Conservation (phyloP, 2,797 vertebrate genomes). For the Euphonia xanthogaster region DNA sequence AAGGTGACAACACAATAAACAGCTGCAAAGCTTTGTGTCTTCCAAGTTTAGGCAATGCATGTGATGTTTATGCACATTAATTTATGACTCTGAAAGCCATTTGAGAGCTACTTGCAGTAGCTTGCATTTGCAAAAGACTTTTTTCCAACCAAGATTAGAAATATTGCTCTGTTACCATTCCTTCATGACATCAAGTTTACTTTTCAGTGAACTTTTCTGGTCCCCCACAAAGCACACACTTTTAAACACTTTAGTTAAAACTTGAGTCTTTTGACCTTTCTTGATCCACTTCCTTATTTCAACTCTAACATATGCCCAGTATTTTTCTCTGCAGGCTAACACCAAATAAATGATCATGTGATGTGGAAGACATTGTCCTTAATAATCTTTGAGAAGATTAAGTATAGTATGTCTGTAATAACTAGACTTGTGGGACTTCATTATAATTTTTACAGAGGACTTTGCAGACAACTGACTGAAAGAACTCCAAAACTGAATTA, state of each 20-base stretch:
- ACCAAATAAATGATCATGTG: neutral
- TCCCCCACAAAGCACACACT: neutral
- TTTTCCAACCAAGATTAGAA: neutral
- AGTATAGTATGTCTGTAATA: neutral
- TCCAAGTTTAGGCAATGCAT: neutral
- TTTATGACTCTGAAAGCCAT: neutral
- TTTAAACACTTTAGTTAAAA: neutral
- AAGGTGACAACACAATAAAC: neutral
- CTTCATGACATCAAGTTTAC: neutral
- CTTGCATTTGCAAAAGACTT: neutral
- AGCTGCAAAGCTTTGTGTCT: neutral
- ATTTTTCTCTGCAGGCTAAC: neutral
- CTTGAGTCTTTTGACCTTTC: neutral
- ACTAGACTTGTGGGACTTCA: neutral
- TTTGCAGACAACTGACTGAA: neutral
- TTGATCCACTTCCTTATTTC: neutral
- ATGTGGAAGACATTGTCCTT: neutral
- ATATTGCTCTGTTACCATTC: neutral
- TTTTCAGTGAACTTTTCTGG: neutral
- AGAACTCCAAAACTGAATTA: neutral
- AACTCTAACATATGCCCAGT: neutral
- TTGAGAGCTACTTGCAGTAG: neutral
- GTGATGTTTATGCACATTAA: neutral
- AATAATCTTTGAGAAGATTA: neutral
- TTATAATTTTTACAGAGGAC: neutral